Conservation (phyloP, 1,140 invertebrate species). For the Drosophila obscura region DNA sequence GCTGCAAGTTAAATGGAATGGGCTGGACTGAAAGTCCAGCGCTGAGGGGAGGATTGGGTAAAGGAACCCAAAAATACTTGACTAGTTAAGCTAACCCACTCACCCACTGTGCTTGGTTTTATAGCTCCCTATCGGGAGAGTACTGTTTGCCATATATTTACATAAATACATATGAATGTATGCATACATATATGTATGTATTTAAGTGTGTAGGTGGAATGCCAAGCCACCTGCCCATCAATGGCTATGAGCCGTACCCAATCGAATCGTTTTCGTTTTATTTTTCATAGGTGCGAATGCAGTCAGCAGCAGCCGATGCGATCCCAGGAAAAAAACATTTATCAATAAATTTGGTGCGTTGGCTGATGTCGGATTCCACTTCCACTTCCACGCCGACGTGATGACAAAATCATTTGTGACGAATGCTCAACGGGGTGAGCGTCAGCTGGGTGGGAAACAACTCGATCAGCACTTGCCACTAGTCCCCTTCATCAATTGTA, state of each 20-base stretch:
- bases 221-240: neutral
- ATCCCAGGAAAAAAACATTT: neutral
- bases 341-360: slow-evolving; percentile 32
- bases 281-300: slow-evolving; percentile 29
- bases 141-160: too few relatives aligned
- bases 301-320: neutral
- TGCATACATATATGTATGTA: neutral
- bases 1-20: too few relatives aligned
- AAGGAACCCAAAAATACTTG: too few relatives aligned
- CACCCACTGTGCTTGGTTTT: too few relatives aligned
- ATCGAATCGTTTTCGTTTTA: slow-evolving; percentile 12
- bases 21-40: too few relatives aligned
- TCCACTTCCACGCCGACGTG: slow-evolving; percentile 13
- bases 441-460: slow-evolving; percentile 3
- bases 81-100: too few relatives aligned
- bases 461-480: slow-evolving; percentile 11
- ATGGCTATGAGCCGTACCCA: slow-evolving; percentile 22
- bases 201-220: neutral
- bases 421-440: slow-evolving; percentile 16
- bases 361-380: neutral
- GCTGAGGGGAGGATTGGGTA: too few relatives aligned
- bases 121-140: too few relatives aligned
- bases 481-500: slow-evolving; percentile 1
- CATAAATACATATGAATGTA: neutral
- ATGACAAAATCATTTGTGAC: slow-evolving; percentile 22